Evolutionary conservation across 1,140 invertebrate species (phyloP), one percentile per base, ranked within the genome.

Genomic region (Triops cancriformis): DNA sequence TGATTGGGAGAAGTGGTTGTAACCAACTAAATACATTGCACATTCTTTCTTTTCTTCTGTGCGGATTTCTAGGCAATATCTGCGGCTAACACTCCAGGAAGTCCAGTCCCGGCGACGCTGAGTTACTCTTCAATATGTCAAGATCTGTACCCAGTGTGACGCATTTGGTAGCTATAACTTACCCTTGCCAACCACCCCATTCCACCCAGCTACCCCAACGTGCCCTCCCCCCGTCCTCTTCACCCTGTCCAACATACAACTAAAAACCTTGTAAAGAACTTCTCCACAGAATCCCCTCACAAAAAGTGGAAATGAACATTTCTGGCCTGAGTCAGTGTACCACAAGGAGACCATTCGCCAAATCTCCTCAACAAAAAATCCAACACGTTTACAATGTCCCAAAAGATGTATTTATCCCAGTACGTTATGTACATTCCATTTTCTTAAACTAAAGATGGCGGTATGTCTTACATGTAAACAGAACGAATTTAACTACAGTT

Each of bases 101-200:
- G 51, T 64, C 51, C 51, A 64, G 51, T 64, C 23, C 18, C n/a
- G 6, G 51, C 51, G 51, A 64, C 51, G 51, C 51, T 64, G 51
- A 64, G 51, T 64, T 64, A 64, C 51, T 64, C 51, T 64, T 64
- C 51, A n/a, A 64, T 64, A 64, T 64, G 51, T 18, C 51, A 64
- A 64, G 51, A 64, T 64, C 23, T 64, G 51, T 64, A 64, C 51
- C 51, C 51, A 64, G 51, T 64, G 51, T 64, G 51, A 64, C 51
- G 51, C 31, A 37, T 37, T 37, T 7, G 7, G 31, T 37, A 7
- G 31, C 31, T 37, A 37, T 37, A 37, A 37, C 31, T 37, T 37
- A 37, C 31, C 31, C 31, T 37, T 37, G 31, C 31, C 31, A 37
- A 37, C 31, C 31, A 37, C 31, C 31, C 31, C 7, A 2, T 37